Conservation (phyloP, 2,888 invertebrate genomes). For the Apodemia hepburni region DNA sequence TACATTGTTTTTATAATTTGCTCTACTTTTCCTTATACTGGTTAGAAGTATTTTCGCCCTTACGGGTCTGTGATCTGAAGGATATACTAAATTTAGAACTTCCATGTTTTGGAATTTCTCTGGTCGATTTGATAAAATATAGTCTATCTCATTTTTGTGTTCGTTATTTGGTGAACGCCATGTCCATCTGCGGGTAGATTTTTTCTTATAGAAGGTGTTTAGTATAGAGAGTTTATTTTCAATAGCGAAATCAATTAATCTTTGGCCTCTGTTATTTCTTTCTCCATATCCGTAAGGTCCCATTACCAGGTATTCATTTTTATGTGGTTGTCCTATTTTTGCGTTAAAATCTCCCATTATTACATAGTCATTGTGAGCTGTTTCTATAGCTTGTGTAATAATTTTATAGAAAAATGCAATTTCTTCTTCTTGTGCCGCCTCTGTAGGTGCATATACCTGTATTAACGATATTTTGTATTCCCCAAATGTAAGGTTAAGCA, state of each 20-base stretch:
- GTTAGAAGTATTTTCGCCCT: neutral
- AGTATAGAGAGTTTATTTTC: neutral
- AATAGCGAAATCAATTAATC: neutral
- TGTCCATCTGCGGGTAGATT: neutral
- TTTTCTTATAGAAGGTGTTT: neutral
- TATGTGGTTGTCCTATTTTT: neutral
- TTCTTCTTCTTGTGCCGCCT: neutral
- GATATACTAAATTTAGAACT: neutral
- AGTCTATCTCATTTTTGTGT: neutral
- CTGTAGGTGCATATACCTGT: slow-evolving; percentile 2
- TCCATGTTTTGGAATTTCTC: neutral
- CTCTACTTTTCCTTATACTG: neutral
- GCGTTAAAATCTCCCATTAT: neutral
- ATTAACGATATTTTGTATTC: neutral
- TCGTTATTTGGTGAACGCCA: neutral
- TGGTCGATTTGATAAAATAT: neutral
- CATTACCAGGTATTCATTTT: neutral
- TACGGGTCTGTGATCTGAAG: neutral
- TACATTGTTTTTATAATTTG: neutral
- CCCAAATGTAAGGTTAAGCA: neutral
- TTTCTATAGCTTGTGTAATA: neutral
- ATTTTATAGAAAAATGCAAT: neutral
- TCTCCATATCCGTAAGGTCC: neutral
- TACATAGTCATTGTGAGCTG: neutral
- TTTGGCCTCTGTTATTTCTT: neutral